Base-by-base conservation (phyloP, 2,888 invertebrate genomes). In the Tenthredo mesomela region DNA sequence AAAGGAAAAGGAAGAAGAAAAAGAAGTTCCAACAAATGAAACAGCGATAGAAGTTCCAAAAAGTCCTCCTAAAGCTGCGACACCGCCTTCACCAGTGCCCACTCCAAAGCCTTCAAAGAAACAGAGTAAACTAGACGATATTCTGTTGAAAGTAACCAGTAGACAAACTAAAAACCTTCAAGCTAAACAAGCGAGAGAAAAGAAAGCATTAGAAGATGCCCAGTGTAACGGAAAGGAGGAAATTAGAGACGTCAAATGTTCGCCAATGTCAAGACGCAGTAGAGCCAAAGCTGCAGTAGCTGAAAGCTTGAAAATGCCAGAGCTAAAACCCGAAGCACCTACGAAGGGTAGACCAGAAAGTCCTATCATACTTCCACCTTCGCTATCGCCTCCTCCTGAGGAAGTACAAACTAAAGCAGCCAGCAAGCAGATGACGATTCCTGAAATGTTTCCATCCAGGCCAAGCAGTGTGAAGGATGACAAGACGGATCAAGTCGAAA, bases 101-200 rank as follows among this genome's bases (percentile, higher is more conserved):
- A 61, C 86, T 5, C 89, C 87, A 1, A 91, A 89, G 50, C 88
- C 90, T 0, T 82, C 89, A 2, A 93, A 92, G 82, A 92, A 91
- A 40, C 92, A 93, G 58, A 92, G 91, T 70, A 93, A 93, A 84
- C 87, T 93, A 0, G 93, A 93, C 65, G 93, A 93, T 12, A 92
- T 93, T 85, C 84, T 93, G 54, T 84, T 91, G 85, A 93, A 93
- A 84, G 92, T 93, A 0, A 92, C 92, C n/a, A 92, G 88, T 75
- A 88, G 91, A 9, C 92, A 93, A 82, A 89, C 91, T 3, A 93
- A 93, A 84, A 89, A 89, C 65, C 85, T 90, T 29, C 91, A 90
- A 73, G 88, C 91, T 12, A 91, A 92, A 85, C 90, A 91, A 70
- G 89, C 89, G 6, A 91, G 92, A 21, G 92, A 93, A 77, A 91